These are phyloP conservation scores for Donacobius atricapilla DNA, from an alignment of 2,113 vertebrate species.

Conservation along the genomic window DNA sequence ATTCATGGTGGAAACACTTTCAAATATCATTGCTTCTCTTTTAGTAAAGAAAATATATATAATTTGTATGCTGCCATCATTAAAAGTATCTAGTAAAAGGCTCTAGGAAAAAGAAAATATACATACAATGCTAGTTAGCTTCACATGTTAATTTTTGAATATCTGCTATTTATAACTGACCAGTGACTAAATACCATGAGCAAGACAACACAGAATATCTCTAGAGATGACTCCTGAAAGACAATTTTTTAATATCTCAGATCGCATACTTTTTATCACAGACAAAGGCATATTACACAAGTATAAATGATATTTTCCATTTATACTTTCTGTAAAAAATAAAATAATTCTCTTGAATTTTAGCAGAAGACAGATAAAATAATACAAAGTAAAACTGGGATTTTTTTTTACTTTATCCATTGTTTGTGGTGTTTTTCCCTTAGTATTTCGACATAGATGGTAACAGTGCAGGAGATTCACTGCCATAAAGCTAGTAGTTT, in stretches of 20 bases:
- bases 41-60: background rate
- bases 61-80: background rate
- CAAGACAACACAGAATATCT: background rate
- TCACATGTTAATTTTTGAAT: background rate
- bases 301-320: background rate
- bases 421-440: background rate
- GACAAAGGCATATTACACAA: background rate
- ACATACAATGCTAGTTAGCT: background rate
- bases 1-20: background rate
- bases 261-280: background rate
- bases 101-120: background rate
- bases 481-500: background rate
- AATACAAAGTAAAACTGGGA: background rate
- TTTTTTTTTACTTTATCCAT: conserved; percentile 21
- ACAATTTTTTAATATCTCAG: background rate
- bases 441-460: background rate
- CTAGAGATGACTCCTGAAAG: background rate
- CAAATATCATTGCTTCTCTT: background rate
- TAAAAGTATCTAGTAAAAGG: background rate
- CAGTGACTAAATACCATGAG: background rate
- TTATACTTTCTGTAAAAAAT: background rate
- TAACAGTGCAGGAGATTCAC: background rate
- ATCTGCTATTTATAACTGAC: background rate
- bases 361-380: background rate
- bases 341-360: background rate